phyloP scores from a whole-genome alignment of 1,140 invertebrate genomes.

The Plutomurus gul region DNA sequence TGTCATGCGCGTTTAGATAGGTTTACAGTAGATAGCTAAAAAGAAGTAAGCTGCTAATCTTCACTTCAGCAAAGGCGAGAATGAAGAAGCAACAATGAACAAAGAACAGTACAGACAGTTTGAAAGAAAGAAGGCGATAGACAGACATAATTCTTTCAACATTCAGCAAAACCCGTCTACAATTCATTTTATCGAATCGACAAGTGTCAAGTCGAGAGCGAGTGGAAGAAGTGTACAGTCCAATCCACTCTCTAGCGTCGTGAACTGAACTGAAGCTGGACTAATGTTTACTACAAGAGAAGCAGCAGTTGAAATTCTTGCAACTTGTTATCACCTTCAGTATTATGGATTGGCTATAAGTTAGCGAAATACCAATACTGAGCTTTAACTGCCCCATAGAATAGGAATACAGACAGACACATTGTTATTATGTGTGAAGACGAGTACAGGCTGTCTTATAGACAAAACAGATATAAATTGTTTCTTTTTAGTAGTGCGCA shows the following conservation, averaged over 20 bases:
- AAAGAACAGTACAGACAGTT: no score
- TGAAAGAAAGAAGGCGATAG: conserved; percentile 29
- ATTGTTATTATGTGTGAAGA: no score
- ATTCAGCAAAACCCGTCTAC: conserved; percentile 12
- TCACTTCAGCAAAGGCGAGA: neutral
- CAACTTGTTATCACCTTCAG: conserved; percentile 13
- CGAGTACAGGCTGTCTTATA: neutral
- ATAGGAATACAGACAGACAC: neutral
- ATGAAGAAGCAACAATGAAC: no score
- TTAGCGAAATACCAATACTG: conserved; percentile 2
- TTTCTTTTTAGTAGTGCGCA: neutral
- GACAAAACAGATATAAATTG: neutral
- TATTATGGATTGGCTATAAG: neutral
- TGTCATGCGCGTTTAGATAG: no score
- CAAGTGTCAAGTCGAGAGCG: conserved; percentile 38
- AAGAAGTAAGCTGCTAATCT: neutral
- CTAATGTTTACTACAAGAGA: no score
- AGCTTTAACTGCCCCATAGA: neutral
- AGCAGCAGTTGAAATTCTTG: conserved; percentile 3
- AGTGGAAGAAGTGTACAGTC: neutral
- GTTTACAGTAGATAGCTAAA: no score
- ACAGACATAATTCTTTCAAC: conserved; percentile 19
- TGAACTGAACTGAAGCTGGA: neutral
- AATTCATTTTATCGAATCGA: conserved; percentile 42
- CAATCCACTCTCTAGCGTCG: neutral